Evolutionary conservation across 1,140 invertebrate species (phyloP), one percentile per base, ranked within the genome.

Genomic region (Trichonephila clavipes): DNA sequence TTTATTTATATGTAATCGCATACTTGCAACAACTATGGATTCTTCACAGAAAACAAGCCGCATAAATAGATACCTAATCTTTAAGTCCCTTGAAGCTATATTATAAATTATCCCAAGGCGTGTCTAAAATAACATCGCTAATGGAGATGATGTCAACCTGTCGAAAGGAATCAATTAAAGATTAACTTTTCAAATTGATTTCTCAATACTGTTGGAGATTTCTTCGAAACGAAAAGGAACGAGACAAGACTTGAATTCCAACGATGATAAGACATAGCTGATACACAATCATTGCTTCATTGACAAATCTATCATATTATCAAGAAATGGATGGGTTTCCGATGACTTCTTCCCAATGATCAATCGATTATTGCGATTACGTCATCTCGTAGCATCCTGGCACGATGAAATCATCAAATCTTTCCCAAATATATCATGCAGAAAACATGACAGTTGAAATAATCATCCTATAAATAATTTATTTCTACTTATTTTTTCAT

Each of bases 131-230:
- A 40, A 77, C 82, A 59, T 83, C 82, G 5, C 82, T n/a, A 83
- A 83, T 83, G 82, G 51, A 59, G 44, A 83, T 59, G 10, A 59
- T 83, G 82, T 83, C 82, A 83, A 83, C 40, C 82, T 83, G 51
- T 83, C 82, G 44, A 58, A 83, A 83, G 21, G 44, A 83, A 83
- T 83, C 51, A 83, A 58, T 83, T 83, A 83, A 59, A 83, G 72
- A 77, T 77, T 77, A 77, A 77, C 72, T 77, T 77, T 77, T 77
- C 72, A 77, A 77, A 77, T 77, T 77, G 72, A 77, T 77, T 77
- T 40, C 28, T 77, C 72, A 77, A 77, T 77, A 28, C 18, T 59
- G 21, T 83, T 51, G 82, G 44, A 51, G 72, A 77, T 77, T 77
- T 83, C 82, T 59, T 83, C 82, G 28, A 58, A 58, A 28, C 72